Evolutionary conservation across 2,797 vertebrate species (phyloP), one percentile per base, ranked within the genome.

Genomic region (Borostomias antarcticus): DNA sequence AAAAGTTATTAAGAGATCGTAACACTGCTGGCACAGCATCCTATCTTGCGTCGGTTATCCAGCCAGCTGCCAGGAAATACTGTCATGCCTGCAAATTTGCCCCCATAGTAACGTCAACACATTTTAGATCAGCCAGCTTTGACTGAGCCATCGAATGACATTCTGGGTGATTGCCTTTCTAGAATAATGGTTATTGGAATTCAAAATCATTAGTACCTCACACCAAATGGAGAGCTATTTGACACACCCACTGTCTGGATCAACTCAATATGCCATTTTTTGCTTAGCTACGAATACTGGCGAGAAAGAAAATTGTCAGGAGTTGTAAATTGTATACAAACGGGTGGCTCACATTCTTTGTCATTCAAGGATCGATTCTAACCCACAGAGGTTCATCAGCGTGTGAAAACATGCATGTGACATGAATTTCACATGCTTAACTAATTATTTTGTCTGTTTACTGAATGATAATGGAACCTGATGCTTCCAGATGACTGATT

Each of bases 141-240:
- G 29, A 40, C 60, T 72, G 58, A 66, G 69, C 60, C 37, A 43
- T 63, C 59, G 59, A 50, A 53, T 29, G 47, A n/a, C n/a, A 63
- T 43, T 17, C 60, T 0, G 4, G 17, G 48, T 60, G 58, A 78
- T 66, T 70, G 66, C 69, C 60, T 76, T 61, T 37, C 48, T 62
- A 26, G 61, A 72, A 60, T 66, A 66, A 76, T 48, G 58, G 50
- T 11, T 48, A 60, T 53, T 54, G 68, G 71, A 74, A 74, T 64
- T 43, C 43, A 53, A 52, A 35, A 69, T 64, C 71, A 72, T 74
- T 69, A 69, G 50, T 50, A 21, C 57, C 17, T 30, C 57, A 23
- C 45, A 32, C 56, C 47, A 47, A 65, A 63, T 50, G 62, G 58
- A 37, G 45, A 73, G 63, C 66, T 54, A 62, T 73, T 66, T 65